Percentiles rank a stretch among this genome's conserved stretches.
Evolutionary conservation across 1,140 invertebrate genomes (phyloP).

Genomic region (Caligus rogercresseyi): DNA sequence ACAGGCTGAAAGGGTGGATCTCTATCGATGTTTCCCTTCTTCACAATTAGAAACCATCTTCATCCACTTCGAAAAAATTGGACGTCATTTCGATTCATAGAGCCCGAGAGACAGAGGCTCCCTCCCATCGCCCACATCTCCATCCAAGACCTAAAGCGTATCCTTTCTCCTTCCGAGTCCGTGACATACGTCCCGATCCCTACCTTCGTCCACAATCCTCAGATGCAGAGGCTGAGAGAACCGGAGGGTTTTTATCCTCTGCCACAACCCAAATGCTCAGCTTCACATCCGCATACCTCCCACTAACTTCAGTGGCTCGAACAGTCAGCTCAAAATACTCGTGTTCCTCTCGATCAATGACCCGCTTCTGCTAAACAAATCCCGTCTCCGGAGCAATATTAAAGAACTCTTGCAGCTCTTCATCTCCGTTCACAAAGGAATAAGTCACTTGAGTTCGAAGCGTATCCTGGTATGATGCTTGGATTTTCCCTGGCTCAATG

Average conservation of each 20-base stretch:
- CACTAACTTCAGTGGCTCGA: constrained; percentile 59
- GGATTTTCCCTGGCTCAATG: constrained; percentile 66
- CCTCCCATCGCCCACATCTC: not conserved
- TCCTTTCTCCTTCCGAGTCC: not conserved
- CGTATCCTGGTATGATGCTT: constrained; percentile 70
- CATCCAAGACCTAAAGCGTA: constrained; percentile 3
- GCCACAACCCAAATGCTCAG: constrained; percentile 58
- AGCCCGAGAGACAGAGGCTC: constrained; percentile 17
- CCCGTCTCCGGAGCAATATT: constrained; percentile 59
- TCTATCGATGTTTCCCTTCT: constrained; percentile 57
- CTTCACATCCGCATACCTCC: constrained; percentile 60
- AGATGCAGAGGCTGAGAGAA: constrained; percentile 42
- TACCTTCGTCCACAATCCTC: not conserved
- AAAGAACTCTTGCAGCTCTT: constrained; percentile 52
- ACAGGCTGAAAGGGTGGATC: constrained; percentile 66
- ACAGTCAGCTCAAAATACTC: constrained; percentile 20
- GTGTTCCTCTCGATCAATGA: not conserved
- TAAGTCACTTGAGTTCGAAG: constrained; percentile 59
- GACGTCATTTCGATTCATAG: constrained; percentile 70
- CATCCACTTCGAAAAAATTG: constrained; percentile 56
- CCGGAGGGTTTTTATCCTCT: constrained; percentile 62
- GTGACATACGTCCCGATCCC: constrained; percentile 2
- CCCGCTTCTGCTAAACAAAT: constrained; percentile 35
- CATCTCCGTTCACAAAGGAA: constrained; percentile 56
- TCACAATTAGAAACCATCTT: constrained; percentile 50